These are phyloP conservation scores for Notolabrus celidotus DNA, from an alignment of 2,797 vertebrate species.

Conservation along the genomic window DNA sequence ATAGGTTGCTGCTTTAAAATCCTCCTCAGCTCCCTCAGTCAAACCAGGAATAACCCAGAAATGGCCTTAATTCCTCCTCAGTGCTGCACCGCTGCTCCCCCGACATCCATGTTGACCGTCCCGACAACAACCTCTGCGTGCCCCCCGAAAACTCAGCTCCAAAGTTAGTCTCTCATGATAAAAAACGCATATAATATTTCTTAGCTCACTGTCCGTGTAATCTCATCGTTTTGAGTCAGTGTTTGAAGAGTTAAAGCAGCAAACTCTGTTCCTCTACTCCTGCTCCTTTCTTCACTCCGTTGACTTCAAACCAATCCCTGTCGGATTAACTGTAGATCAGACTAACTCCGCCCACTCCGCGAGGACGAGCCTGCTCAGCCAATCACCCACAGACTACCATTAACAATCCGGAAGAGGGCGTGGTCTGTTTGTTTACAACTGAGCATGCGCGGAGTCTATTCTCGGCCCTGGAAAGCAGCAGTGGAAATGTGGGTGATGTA, in stretches of 20 bases:
- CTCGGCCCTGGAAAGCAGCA: neutral
- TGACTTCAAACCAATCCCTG: constrained; percentile 45
- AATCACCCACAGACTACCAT: constrained; percentile 49
- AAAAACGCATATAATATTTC: neutral
- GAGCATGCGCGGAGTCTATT: constrained; percentile 62
- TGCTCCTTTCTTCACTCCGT: constrained; percentile 9
- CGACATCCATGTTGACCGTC: constrained; percentile 80
- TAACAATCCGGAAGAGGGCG: constrained; percentile 37
- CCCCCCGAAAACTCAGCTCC: constrained; percentile 19
- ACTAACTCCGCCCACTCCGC: constrained; percentile 47
- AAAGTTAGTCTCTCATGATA: constrained; percentile 47
- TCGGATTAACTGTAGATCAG: constrained; percentile 65
- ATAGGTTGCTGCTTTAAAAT: constrained; percentile 8
- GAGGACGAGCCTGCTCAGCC: constrained; percentile 36
- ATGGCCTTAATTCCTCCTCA: constrained; percentile 75
- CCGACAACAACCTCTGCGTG: constrained; percentile 50
- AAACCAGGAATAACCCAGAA: constrained; percentile 46
- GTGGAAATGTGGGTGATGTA: constrained; percentile 4
- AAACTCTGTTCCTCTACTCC: neutral
- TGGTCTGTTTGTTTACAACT: neutral
- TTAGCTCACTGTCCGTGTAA: too few relatives aligned
- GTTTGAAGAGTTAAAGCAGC: neutral
- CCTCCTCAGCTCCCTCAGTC: constrained; percentile 10
- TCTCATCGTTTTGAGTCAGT: neutral
- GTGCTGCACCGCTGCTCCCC: constrained; percentile 62